Conservation (phyloP, 2,888 invertebrate species). For the Epistrophella euchroma region DNA sequence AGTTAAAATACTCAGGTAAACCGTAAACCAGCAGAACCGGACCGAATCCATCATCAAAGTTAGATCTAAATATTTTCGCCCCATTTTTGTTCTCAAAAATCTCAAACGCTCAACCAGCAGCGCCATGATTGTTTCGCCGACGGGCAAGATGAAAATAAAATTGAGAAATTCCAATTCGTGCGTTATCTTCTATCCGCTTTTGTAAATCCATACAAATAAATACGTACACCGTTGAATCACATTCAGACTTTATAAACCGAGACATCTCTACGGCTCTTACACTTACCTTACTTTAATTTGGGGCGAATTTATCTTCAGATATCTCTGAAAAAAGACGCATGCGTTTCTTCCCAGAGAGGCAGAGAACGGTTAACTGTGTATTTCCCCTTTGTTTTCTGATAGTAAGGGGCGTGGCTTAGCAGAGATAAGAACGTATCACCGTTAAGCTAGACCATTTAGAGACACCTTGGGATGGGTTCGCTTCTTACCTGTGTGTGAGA, state of each 20-base stretch:
- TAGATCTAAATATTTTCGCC: slow-evolving; percentile 35
- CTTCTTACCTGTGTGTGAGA: slow-evolving; percentile 18
- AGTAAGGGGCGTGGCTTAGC: slow-evolving; percentile 46
- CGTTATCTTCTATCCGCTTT: background rate
- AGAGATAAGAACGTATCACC: slow-evolving; percentile 64
- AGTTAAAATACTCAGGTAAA: slow-evolving; percentile 36
- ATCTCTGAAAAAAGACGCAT: slow-evolving; percentile 21
- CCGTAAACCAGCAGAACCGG: slow-evolving; percentile 7
- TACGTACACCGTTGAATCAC: slow-evolving; percentile 2
- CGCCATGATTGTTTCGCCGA: slow-evolving; percentile 44
- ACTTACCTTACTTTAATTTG: background rate
- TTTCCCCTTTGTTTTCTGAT: slow-evolving; percentile 53
- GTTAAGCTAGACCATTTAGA: slow-evolving; percentile 29
- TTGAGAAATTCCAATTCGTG: slow-evolving; percentile 71
- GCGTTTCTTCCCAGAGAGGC: slow-evolving; percentile 39
- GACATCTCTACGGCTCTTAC: no score
- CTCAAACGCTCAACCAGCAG: no score
- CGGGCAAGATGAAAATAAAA: slow-evolving; percentile 65
- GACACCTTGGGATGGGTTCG: slow-evolving; percentile 51
- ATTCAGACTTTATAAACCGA: slow-evolving; percentile 17
- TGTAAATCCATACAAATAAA: background rate
- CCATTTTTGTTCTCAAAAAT: slow-evolving; percentile 28
- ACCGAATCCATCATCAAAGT: background rate
- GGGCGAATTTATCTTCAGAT: slow-evolving; percentile 6
- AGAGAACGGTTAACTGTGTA: slow-evolving; percentile 21